Base-by-base conservation (phyloP, 2,888 invertebrate species). In the Ganaspis brasiliensis region DNA sequence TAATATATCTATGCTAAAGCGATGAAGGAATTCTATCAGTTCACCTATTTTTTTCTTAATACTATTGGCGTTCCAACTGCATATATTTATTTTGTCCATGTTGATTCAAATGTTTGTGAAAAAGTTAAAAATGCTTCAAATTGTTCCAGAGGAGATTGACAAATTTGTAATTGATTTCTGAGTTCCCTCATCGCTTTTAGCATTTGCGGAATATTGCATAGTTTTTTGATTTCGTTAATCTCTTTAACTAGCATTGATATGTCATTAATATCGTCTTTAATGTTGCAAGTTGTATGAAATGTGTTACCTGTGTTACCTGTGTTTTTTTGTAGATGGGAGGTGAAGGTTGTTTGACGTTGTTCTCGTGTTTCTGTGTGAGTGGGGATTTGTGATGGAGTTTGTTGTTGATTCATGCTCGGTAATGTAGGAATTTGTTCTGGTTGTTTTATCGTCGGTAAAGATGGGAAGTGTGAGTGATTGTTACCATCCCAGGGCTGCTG, bases 1-100 rank as follows among this genome's bases (percentile, higher is more conserved):
- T 59, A 77, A 73, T 14, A 79, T 76, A 31, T 77, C 78, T 35
- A 80, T 75, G 1, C 74, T 52, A 12, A 75, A 14, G 59, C 71
- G 63, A 21, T 73, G 9, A 12, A 77, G 14, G 35, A 77, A 81
- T 21, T 75, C 55, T 35, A 74, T 77, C 26, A 81, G 19, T 77
- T 83, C 82, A 3, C 40, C 59, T 21, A 78, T 8, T 76, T 79
- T 82, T 9, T 76, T 71, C 72, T 72, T 75, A 0, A 84, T 24
- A 10, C 83, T 80, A 75, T 83, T 82, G 56, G 84, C 84, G 59
- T 85, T 83, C 83, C 83, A 84, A 67, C 81, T 82, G 21, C 79
- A 79, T 26, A 84, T 78, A 26, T 35, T 83, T 16, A 81, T 67
- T 21, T 70, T 19, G 24, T 37, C 70, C 79, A 80, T 82, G 55